Evolutionary conservation across 1,140 invertebrate species (phyloP), one percentile per base, ranked within the genome.

Genomic region (Neomicropteryx cornuta): DNA sequence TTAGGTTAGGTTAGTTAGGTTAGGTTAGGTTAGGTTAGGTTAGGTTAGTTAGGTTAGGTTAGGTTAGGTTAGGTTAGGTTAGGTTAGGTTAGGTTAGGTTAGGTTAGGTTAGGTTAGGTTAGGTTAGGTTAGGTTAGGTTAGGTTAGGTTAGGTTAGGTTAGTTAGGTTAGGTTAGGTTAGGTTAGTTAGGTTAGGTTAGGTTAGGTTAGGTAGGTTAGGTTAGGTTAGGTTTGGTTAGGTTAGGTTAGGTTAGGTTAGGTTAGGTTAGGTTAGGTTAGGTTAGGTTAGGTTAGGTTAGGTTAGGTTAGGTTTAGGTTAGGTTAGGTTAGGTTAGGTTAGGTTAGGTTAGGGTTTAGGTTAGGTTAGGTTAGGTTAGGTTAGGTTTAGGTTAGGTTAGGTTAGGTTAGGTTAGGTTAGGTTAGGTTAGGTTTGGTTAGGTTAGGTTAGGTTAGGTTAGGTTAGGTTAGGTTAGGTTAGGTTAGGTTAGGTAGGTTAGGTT

Each of bases 361-460:
- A 8, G 42, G 47, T 42, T 49, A 49, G 42, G 51, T 50, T 43
- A 35, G 41, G 36, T 45, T 38, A 28, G 49, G 46, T 50, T 49
- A 28, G 49, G 46, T 50, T 47, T n/a, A n/a, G 42, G 37, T 48
- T 49, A 35, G 40, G 24, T 46, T 40, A 29, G 33, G 39, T 41
- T 19, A 33, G 39, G 28, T 50, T 43, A 27, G 41, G 41, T 47
- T 50, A 43, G 36, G 46, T 41, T 49, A 28, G 28, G 46, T 38
- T 46, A 48, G 38, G 46, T 48, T 49, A 29, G 36, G 47, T 42
- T 33, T 8, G 33, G 33, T 35, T 35, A 20, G 33, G 33, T 35
- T 35, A 19, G 20, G 33, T 35, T 35, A 35, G 10, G 33, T 18
- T 35, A 21, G 33, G 33, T 18, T 35, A 21, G 18, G 23, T 27